Percentiles rank a stretch among this genome's conserved stretches.
Evolutionary conservation across 2,888 invertebrate species (phyloP).

Genomic region (Leucophora obtusa): DNA sequence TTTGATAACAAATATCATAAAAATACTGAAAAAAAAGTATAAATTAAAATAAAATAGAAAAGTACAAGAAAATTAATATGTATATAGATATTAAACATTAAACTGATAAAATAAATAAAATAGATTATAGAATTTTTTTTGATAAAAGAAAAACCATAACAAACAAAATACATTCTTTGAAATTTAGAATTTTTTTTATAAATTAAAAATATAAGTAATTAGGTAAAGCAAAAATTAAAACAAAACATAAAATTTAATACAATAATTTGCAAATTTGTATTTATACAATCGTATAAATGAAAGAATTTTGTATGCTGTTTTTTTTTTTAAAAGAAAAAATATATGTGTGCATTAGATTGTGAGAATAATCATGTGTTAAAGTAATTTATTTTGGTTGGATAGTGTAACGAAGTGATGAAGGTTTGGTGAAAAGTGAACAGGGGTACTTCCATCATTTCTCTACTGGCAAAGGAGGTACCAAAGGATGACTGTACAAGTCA

Average conservation of each 20-base stretch:
- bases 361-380: too few species aligned
- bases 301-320: background rate
- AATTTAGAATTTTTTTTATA: slow-evolving; percentile 38
- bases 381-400: too few species aligned
- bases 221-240: slow-evolving; percentile 38
- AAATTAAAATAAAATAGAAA: too few species aligned
- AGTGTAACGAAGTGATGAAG: too few species aligned
- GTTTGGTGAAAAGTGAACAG: too few species aligned
- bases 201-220: slow-evolving; percentile 16
- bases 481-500: too few species aligned
- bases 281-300: slow-evolving; percentile 48
- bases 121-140: slow-evolving; percentile 29
- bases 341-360: too few species aligned
- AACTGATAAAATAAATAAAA: slow-evolving; percentile 60
- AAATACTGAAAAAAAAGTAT: slow-evolving; percentile 6
- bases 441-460: too few species aligned
- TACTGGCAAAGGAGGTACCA: too few species aligned
- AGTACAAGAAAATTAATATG: slow-evolving; percentile 51
- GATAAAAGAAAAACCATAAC: slow-evolving; percentile 28
- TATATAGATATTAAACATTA: slow-evolving; percentile 58
- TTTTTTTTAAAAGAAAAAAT: background rate
- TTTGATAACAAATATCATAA: slow-evolving; percentile 39
- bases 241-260: slow-evolving; percentile 19
- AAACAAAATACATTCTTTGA: slow-evolving; percentile 68
- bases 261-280: slow-evolving; percentile 53